Evolutionary conservation across 2,113 vertebrate genomes (phyloP).

Genomic region (Cnemophilus loriae): DNA sequence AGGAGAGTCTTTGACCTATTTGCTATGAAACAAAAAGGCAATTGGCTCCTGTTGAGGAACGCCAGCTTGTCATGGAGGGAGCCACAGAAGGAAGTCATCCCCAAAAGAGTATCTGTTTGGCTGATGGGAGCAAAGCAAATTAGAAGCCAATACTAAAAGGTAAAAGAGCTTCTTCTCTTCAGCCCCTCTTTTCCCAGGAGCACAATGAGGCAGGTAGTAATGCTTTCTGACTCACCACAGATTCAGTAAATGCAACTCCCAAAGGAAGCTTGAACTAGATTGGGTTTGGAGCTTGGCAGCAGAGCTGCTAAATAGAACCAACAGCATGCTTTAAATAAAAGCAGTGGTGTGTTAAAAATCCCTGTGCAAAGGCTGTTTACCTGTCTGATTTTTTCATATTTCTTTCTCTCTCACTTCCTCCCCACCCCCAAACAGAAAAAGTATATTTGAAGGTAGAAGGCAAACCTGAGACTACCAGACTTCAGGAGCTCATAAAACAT

Average conservation of each 20-base stretch:
- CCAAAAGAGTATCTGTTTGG: not conserved
- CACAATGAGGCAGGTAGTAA: not conserved
- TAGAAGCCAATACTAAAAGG: not conserved
- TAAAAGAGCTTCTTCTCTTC: not conserved
- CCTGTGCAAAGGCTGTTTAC: not conserved
- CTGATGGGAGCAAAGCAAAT: not conserved
- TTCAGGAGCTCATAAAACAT: not conserved
- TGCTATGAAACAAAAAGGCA: not conserved
- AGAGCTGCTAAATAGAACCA: constrained; percentile 5
- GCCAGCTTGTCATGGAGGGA: not conserved
- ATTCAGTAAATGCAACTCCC: constrained; percentile 8
- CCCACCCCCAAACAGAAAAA: not conserved
- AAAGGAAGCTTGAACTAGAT: not conserved
- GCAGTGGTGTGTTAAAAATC: not conserved
- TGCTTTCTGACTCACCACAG: not conserved
- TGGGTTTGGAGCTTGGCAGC: not conserved
- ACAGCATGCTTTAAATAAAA: constrained; percentile 21
- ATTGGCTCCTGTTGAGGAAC: not conserved
- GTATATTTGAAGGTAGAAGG: not conserved
- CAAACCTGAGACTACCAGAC: not conserved
- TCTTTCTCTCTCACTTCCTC: not conserved
- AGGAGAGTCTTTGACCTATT: not conserved
- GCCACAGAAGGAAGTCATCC: not conserved
- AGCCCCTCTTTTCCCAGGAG: not conserved
- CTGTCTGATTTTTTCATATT: not conserved